phyloP scores from a whole-genome alignment of 2,113 vertebrate species.

The Danionella cerebrum region DNA sequence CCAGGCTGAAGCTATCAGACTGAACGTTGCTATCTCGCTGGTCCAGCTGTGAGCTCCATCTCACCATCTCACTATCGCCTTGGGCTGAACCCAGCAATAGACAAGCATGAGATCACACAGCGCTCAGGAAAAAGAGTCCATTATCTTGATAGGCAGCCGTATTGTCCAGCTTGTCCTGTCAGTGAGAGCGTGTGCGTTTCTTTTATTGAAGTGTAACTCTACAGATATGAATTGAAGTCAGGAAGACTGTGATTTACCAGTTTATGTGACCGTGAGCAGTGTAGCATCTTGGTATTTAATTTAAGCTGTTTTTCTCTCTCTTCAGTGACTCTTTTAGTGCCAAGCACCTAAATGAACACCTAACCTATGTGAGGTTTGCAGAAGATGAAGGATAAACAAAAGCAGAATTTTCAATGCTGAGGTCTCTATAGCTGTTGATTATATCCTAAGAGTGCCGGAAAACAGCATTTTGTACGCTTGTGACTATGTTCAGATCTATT shows the following conservation, averaged over 20 bases:
- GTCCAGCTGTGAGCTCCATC: constrained; percentile 70
- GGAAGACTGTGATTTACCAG: no score
- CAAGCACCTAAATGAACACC: no score
- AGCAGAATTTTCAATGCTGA: not conserved
- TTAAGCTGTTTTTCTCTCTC: no score
- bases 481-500: constrained; percentile 40
- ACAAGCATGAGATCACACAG: constrained; percentile 40
- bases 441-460: constrained; percentile 19
- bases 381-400: not conserved
- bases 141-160: constrained; percentile 12
- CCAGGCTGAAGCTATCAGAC: constrained; percentile 65
- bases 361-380: no score
- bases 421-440: not conserved
- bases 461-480: constrained; percentile 30
- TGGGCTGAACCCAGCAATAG: constrained; percentile 61
- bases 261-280: no score
- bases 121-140: constrained; percentile 21
- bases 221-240: not conserved
- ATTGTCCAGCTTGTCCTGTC: constrained; percentile 32
- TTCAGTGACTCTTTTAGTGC: no score
- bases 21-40: constrained; percentile 70
- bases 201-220: not conserved
- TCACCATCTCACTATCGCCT: constrained; percentile 61
- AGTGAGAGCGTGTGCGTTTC: not conserved
- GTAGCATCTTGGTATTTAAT: no score